Base-by-base conservation (phyloP, 2,113 vertebrate species). In the Marcusenius ussheri region DNA sequence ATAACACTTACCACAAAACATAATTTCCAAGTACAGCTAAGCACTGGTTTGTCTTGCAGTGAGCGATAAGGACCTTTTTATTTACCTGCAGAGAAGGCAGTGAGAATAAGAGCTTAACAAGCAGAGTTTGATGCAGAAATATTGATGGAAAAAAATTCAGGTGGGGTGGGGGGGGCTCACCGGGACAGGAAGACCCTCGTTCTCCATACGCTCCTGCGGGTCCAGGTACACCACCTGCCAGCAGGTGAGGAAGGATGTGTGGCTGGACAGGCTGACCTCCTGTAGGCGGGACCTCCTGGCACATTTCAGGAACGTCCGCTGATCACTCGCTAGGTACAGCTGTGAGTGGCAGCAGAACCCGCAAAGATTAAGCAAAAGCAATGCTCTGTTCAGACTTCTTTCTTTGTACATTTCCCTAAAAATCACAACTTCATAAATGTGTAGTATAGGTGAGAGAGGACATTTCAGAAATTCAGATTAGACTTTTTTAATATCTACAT, bases 321-420 rank as follows among this genome's bases (percentile, higher is more conserved):
- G 93, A 90, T 99, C 97, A 86, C 98, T 99, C 0, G 94, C 95
- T 90, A 99, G 91, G 94, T 96, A 97, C 10, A 99, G 93, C 98
- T 99, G 94, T 27, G 46, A 93, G 93, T 92, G 5, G 24, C 88
- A 91, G 77, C 51, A 17, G 88, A 46, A 50, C 21, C 35, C 85
- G 39, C 17, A 8, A 24, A 70, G 31, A 19, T 39, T 27, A 35
- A 39, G 15, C 39, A 5, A 90, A 15, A 90, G 47, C n/a, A 88
- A 17, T 19, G 24, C 58, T 13, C n/a, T 1, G n/a, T 21, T 0
- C 87, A 66, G 24, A 56, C 42, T 50, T 2, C 46, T 5, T 31
- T 51, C 50, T 51, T 47, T 19, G 15, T 53, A 10, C 1, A 62
- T n/a, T 80, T 19, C 74, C 74, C 13, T 39, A 42, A 80, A 17